Conservation (phyloP, 2,888 invertebrate genomes). For the Drosophila subquinaria region DNA sequence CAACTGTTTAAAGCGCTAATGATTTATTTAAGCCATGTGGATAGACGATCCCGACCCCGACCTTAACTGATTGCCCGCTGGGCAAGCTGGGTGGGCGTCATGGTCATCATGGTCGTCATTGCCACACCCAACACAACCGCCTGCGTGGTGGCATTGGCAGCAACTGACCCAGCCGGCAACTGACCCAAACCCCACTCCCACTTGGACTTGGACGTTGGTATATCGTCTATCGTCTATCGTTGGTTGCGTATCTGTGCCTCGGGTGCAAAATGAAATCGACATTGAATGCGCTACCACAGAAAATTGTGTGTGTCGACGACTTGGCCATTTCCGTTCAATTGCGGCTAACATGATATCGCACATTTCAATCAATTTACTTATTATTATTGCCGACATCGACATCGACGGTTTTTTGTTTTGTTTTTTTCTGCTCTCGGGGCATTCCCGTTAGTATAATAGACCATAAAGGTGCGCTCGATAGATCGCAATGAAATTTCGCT, state of each 20-base stretch:
- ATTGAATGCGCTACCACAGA: slow-evolving; percentile 79
- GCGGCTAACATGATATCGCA: slow-evolving; percentile 79
- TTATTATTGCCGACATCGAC: slow-evolving; percentile 61
- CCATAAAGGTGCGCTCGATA: slow-evolving; percentile 77
- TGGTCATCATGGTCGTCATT: slow-evolving; percentile 37
- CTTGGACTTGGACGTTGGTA: too few species aligned
- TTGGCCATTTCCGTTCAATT: slow-evolving; percentile 70
- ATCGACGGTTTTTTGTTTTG: slow-evolving; percentile 17
- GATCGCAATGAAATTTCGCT: slow-evolving; percentile 57
- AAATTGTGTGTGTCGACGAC: slow-evolving; percentile 39
- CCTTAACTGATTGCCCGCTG: slow-evolving; percentile 70
- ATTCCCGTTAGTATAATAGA: slow-evolving; percentile 79
- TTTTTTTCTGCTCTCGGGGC: slow-evolving; percentile 65
- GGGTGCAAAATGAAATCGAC: slow-evolving; percentile 79
- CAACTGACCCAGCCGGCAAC: slow-evolving; percentile 55
- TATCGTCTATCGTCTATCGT: slow-evolving; percentile 52
- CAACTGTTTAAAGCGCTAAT: slow-evolving; percentile 56
- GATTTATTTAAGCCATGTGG: slow-evolving; percentile 72
- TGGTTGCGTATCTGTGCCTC: slow-evolving; percentile 73
- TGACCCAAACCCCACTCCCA: slow-evolving; percentile 53
- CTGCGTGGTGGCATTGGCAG: slow-evolving; percentile 72
- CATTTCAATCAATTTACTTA: slow-evolving; percentile 80
- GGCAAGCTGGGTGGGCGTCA: slow-evolving; percentile 72
- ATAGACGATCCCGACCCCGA: slow-evolving; percentile 38
- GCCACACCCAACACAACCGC: slow-evolving; percentile 55